Evolutionary conservation across 1,140 invertebrate genomes (phyloP).

Genomic region (Himalopsyche phryganea): DNA sequence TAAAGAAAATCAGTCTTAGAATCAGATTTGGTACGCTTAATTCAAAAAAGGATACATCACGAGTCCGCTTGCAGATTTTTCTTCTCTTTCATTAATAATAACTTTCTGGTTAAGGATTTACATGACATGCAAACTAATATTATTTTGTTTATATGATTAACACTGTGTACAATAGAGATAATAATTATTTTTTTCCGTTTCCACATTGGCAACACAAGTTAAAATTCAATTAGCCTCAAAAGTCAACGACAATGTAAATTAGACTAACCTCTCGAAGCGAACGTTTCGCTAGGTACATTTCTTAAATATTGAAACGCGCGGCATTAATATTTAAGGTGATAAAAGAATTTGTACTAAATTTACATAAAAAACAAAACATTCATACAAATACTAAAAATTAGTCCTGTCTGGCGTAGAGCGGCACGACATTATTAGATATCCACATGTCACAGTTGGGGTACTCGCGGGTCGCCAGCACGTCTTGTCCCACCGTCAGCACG

Average conservation of each 20-base stretch:
- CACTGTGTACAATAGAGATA: background rate
- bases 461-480: conserved; percentile 57
- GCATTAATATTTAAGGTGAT: background rate
- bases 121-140: background rate
- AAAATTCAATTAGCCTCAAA: background rate
- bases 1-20: background rate
- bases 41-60: background rate
- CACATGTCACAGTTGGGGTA: conserved; percentile 73
- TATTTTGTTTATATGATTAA: background rate
- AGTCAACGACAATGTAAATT: background rate
- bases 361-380: background rate
- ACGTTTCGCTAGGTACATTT: background rate
- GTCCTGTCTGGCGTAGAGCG: conserved; percentile 58
- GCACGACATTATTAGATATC: conserved; percentile 70
- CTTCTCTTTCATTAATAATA: no score
- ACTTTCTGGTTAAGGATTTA: no score
- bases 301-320: background rate
- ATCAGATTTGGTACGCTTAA: conserved; percentile 1
- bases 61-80: no score
- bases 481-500: conserved; percentile 66
- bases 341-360: conserved; percentile 1
- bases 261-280: background rate
- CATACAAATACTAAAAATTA: conserved; percentile 30
- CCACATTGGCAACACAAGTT: background rate
- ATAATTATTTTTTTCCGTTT: background rate